Conservation (phyloP, 2,797 vertebrate genomes). For the Mastacembelus armatus region DNA sequence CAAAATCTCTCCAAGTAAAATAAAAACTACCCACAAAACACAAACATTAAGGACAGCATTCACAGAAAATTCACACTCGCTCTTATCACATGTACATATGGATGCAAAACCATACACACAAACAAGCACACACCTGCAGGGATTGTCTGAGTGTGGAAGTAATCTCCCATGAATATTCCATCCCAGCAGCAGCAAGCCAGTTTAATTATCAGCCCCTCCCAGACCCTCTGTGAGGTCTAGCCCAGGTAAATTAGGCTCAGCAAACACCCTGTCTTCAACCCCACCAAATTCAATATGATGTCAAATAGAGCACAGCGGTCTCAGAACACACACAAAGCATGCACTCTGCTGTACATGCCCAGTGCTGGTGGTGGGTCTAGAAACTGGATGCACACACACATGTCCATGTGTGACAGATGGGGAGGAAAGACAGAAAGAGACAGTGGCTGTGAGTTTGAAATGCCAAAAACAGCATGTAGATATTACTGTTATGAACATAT, state of each 20-base stretch:
- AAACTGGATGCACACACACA: background rate
- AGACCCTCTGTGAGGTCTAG: conserved; percentile 58
- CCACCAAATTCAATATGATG: conserved; percentile 65
- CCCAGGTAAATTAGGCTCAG: conserved; percentile 74
- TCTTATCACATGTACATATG: conserved; percentile 9
- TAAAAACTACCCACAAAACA: conserved; percentile 21
- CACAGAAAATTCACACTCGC: background rate
- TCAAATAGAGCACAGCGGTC: conserved; percentile 69
- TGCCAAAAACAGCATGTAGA: background rate
- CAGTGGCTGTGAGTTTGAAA: background rate
- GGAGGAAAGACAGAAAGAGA: background rate
- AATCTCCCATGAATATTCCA: conserved; percentile 78
- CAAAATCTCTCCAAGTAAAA: conserved; percentile 6
- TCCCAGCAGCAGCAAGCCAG: conserved; percentile 65
- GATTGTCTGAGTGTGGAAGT: conserved; percentile 58
- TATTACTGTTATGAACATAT: no score
- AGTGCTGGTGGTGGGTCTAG: conserved; percentile 2
- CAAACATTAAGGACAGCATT: conserved; percentile 21
- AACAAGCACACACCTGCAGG: background rate
- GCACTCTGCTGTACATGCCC: conserved; percentile 9
- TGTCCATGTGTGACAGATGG: conserved; percentile 25
- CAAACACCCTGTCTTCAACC: conserved; percentile 69
- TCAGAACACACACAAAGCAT: conserved; percentile 38
- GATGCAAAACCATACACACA: background rate
- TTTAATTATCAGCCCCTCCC: conserved; percentile 80